Percentiles rank a stretch among this genome's conserved stretches.
These are phyloP conservation scores for Caenorhabditis uteleia DNA, from an alignment of 2,888 invertebrate genomes.

Conservation along the genomic window DNA sequence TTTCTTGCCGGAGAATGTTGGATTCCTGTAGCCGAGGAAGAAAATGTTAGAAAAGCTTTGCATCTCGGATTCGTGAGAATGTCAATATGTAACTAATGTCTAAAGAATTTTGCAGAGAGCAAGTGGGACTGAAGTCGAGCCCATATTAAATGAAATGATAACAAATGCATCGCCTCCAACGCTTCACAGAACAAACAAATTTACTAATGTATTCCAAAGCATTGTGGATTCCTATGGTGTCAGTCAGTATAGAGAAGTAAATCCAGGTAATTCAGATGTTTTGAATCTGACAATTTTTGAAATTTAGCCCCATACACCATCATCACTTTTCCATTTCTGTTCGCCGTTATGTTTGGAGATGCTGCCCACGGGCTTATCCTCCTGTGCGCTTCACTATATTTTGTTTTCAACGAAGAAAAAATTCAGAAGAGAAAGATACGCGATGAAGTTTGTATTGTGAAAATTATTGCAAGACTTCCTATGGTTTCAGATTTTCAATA, in stretches of 20 bases:
- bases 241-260: conserved; percentile 92
- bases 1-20: conserved; percentile 98
- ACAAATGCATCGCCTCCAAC: conserved; percentile 88
- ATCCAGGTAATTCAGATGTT: conserved; percentile 79
- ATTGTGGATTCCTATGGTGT: conserved; percentile 96
- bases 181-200: conserved; percentile 93
- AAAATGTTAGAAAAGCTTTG: conserved; percentile 88
- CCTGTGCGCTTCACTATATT: conserved; percentile 79
- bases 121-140: conserved; percentile 89
- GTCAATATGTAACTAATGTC: conserved; percentile 1
- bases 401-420: conserved; percentile 91
- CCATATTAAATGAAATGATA: conserved; percentile 92
- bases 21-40: conserved; percentile 86
- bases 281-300: background rate
- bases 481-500: conserved; percentile 66
- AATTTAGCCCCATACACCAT: conserved; percentile 82
- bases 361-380: conserved; percentile 90
- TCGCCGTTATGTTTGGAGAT: conserved; percentile 98
- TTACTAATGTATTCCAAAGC: conserved; percentile 90
- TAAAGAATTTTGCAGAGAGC: conserved; percentile 75
- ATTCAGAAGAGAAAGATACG: conserved; percentile 76
- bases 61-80: conserved; percentile 84
- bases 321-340: conserved; percentile 95
- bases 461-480: too few species aligned
- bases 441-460: conserved; percentile 46